Percentiles rank a stretch among this genome's conserved stretches.
phyloP scores from a whole-genome alignment of 2,797 vertebrate species.

The Poeciliopsis infans region DNA sequence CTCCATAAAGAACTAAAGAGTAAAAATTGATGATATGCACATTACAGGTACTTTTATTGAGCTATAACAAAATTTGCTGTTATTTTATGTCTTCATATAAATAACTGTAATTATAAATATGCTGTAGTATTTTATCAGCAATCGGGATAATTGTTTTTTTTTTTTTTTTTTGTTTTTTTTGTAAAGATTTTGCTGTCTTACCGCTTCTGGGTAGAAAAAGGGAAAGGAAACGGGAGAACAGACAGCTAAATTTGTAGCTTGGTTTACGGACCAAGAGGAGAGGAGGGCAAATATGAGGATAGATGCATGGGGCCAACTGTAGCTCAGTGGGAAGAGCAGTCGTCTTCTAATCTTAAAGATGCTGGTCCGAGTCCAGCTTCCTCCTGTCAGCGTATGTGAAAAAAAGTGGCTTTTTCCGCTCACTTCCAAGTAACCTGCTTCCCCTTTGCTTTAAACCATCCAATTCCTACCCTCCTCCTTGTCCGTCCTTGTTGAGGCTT shows the following conservation, averaged over 20 bases:
- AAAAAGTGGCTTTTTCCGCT: slow-evolving; percentile 46
- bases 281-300: slow-evolving; percentile 61
- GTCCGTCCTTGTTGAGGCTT: slow-evolving; percentile 60
- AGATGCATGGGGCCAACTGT: slow-evolving; percentile 44
- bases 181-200: background rate
- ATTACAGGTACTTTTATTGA: background rate
- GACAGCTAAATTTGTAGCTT: slow-evolving; percentile 77
- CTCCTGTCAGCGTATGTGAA: slow-evolving; percentile 38
- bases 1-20: background rate
- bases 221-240: slow-evolving; percentile 53
- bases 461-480: slow-evolving; percentile 2
- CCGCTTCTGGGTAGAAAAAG: background rate
- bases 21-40: background rate
- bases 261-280: slow-evolving; percentile 42
- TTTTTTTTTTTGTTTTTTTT: background rate
- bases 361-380: background rate
- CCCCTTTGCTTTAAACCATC: slow-evolving; percentile 27
- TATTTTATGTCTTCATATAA: background rate
- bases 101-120: background rate
- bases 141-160: background rate
- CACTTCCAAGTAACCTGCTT: slow-evolving; percentile 51
- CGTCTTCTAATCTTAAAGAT: background rate
- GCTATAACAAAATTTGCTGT: background rate
- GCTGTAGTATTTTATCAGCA: background rate
- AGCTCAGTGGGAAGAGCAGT: background rate